Conservation (phyloP, 2,113 vertebrate genomes). For the Laticauda laticaudata region DNA sequence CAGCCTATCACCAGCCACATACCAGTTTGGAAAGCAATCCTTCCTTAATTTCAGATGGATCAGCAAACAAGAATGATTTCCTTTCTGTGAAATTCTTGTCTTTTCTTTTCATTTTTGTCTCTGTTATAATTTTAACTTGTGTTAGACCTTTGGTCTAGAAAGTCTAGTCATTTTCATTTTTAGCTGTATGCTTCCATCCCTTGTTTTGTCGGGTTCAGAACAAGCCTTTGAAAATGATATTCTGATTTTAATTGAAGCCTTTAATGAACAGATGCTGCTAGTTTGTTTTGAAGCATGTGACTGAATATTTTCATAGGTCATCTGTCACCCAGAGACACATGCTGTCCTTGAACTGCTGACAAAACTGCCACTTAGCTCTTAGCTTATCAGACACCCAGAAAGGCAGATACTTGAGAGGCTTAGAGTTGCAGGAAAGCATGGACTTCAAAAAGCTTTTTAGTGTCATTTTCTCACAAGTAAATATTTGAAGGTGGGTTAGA, state of each 20-base stretch:
- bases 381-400: constrained; percentile 3
- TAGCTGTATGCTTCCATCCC: constrained; percentile 40
- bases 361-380: constrained; percentile 26
- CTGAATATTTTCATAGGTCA: constrained; percentile 42
- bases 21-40: constrained; percentile 28
- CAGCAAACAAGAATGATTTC: constrained; percentile 21
- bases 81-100: constrained; percentile 14
- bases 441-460: not conserved
- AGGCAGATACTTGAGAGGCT: not conserved
- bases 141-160: not conserved
- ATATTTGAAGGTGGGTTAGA: not conserved
- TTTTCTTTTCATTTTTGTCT: not conserved
- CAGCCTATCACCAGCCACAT: constrained; percentile 22
- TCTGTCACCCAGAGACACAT: constrained; percentile 21
- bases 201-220: constrained; percentile 2
- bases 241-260: constrained; percentile 30
- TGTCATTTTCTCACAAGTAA: not conserved
- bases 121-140: not conserved
- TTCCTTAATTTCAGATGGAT: constrained; percentile 40
- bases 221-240: constrained; percentile 10
- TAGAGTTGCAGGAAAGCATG: not conserved
- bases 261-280: constrained; percentile 42
- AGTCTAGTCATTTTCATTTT: not conserved
- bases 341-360: constrained; percentile 27
- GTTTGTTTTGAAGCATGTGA: constrained; percentile 41